Conservation (phyloP, 2,797 vertebrate species). For the Ctenosaura bakeri region DNA sequence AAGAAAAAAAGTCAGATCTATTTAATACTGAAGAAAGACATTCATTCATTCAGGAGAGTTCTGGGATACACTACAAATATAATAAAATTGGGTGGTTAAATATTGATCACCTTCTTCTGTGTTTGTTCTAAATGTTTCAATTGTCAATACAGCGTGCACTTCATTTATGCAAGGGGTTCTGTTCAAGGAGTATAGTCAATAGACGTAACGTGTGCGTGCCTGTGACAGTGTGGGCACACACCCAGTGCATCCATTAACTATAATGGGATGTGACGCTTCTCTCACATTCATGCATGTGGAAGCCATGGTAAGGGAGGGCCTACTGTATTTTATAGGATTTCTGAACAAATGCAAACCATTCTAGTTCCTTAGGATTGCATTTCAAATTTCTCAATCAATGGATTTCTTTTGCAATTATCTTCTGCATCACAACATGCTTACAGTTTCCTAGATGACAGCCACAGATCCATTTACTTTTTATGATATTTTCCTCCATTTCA, state of each 20-base stretch:
- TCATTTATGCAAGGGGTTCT: too few species aligned
- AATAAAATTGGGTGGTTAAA: conserved; percentile 11
- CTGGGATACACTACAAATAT: conserved; percentile 37
- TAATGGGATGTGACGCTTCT: too few species aligned
- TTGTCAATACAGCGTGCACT: not conserved
- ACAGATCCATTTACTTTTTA: not conserved
- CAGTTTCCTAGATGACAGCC: not conserved
- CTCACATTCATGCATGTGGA: too few species aligned
- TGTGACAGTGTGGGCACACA: too few species aligned
- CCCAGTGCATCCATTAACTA: too few species aligned
- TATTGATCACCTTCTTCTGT: conserved; percentile 2
- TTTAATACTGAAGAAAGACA: conserved; percentile 60
- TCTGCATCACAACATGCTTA: not conserved
- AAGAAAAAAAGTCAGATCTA: conserved; percentile 58
- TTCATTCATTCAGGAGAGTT: conserved; percentile 40
- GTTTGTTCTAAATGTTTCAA: not conserved
- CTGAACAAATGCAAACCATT: conserved; percentile 16
- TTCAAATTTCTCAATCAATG: not conserved
- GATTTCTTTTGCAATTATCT: not conserved
- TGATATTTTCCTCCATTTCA: not conserved
- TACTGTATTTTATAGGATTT: not conserved
- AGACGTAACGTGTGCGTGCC: too few species aligned
- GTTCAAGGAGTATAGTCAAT: too few species aligned
- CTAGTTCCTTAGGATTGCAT: conserved; percentile 39
- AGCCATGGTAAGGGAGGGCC: too few species aligned